These are phyloP conservation scores for Idaea biselata DNA, from an alignment of 2,888 invertebrate genomes.

Conservation along the genomic window DNA sequence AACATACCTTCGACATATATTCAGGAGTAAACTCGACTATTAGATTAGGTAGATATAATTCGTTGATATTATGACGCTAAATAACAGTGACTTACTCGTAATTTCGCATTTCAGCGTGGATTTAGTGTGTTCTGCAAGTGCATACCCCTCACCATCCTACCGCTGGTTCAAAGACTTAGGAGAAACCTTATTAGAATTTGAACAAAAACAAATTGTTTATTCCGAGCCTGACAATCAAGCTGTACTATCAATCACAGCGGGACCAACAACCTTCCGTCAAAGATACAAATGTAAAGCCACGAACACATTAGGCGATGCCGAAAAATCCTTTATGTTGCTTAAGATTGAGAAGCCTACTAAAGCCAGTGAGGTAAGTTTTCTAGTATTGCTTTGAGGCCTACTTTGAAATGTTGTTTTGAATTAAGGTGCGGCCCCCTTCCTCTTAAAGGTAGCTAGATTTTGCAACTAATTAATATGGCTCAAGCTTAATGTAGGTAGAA, in stretches of 20 bases:
- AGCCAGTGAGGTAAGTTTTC: slow-evolving; percentile 45
- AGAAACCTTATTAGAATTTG: slow-evolving; percentile 43
- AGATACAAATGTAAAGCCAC: slow-evolving; percentile 53
- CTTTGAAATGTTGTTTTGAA: not conserved
- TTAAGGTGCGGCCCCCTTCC: not conserved
- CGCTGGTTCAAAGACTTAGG: slow-evolving; percentile 53
- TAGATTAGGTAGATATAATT: no score
- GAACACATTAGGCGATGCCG: slow-evolving; percentile 48
- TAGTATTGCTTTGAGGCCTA: not conserved
- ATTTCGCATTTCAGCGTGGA: slow-evolving; percentile 48
- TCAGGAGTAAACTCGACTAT: no score
- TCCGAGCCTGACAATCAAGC: slow-evolving; percentile 42
- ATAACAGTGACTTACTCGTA: not conserved
- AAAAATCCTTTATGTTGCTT: slow-evolving; percentile 43
- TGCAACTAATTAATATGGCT: not conserved
- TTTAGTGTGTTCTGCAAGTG: slow-evolving; percentile 52
- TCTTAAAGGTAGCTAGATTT: not conserved
- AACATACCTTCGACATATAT: no score
- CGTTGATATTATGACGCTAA: no score
- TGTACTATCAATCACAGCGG: slow-evolving; percentile 42
- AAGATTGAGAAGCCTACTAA: slow-evolving; percentile 45
- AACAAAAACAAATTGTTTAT: slow-evolving; percentile 44
- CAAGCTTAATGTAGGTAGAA: not conserved
- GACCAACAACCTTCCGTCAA: slow-evolving; percentile 43
- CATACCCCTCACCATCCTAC: slow-evolving; percentile 54